Evolutionary conservation across 2,797 vertebrate species (phyloP), one percentile per base, ranked within the genome.

Genomic region (Rhabdophis nuchalis): DNA sequence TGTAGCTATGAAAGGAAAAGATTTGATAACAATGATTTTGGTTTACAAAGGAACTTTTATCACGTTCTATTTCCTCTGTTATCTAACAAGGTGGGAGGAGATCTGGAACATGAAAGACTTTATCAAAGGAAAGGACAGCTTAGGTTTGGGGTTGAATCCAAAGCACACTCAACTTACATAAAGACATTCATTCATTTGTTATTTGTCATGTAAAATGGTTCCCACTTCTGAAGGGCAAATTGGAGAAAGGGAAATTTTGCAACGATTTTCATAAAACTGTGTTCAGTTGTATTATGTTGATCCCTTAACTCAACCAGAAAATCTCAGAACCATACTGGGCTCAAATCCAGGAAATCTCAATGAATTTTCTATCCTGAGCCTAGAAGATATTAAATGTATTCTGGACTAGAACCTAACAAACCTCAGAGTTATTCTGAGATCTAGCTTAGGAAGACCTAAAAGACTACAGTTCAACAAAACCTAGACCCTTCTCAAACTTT

Each of bases 11-110:
- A 94, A 92, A 88, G 27, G 89, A 88, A 91, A 88, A 61, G 56
- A 4, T 86, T 58, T 94, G 94, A 93, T 96, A 95, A 95, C 88
- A 95, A 92, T 85, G 91, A 61, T 91, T 94, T 41, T 14, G 20
- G 85, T 32, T 90, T 93, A 93, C 89, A 90, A 92, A 93, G 82
- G 90, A 87, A 91, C 89, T 36, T 93, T 23, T 50, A 93, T 96
- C 95, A 95, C 16, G 1, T 88, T 89, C 25, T 25, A 52, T 91
- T 96, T 96, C 88, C 90, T 96, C 91, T 90, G 86, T 27, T 87
- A 72, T 93, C 88, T 86, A 86, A 57, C 72, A 4, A 92, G 23
- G 41, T 95, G 88, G 58, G 90, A 87, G 64, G 89, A 92, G 27
- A 41, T 64, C 88, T 91, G 87, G 2, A 14, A 85, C 4, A 0